These are phyloP conservation scores for Sisor rabdophorus DNA, from an alignment of 2,113 vertebrate species.

Conservation along the genomic window DNA sequence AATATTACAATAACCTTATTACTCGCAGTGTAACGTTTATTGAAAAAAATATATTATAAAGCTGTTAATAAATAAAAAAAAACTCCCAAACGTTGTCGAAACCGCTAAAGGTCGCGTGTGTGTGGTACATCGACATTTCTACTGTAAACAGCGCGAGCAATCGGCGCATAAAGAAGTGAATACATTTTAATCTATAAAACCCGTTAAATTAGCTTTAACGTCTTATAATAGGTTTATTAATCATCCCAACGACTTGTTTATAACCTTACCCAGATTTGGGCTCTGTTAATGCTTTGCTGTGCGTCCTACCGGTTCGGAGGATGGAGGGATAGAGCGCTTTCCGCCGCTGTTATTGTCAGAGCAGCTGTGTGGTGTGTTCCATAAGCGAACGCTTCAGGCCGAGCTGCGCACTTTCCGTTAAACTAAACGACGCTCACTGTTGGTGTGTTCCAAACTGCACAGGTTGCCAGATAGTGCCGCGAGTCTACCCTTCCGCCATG, in stretches of 20 bases:
- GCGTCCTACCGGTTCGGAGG: neutral
- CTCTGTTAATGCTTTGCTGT: neutral
- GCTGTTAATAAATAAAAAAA: neutral
- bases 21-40: neutral
- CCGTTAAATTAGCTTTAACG: no score
- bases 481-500: neutral
- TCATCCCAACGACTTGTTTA: neutral
- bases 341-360: slow-evolving; percentile 36
- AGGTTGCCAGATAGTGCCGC: no score
- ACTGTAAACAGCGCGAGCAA: neutral
- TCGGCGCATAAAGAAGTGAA: neutral
- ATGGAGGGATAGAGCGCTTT: neutral
- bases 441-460: neutral
- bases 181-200: neutral
- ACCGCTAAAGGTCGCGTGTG: neutral
- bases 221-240: neutral
- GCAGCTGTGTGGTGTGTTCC: slow-evolving; percentile 41
- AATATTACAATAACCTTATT: neutral
- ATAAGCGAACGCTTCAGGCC: neutral
- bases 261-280: neutral
- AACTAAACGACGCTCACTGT: no score
- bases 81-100: neutral
- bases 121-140: neutral
- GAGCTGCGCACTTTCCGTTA: neutral
- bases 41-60: no score